Evolutionary conservation across 2,113 vertebrate species (phyloP), one percentile per base, ranked within the genome.

Genomic region (Pluvialis apricaria): DNA sequence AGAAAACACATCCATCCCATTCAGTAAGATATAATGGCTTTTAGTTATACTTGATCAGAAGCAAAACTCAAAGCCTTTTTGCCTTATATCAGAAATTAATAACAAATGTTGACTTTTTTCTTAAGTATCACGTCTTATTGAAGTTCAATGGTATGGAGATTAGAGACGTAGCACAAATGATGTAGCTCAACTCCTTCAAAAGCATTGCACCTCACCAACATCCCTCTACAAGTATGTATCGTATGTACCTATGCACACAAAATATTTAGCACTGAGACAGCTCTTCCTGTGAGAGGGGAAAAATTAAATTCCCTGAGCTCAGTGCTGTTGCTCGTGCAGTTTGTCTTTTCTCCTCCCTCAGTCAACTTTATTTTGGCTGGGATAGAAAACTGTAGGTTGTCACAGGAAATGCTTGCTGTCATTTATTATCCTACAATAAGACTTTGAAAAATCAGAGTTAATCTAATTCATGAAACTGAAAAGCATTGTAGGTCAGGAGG

Each of bases 261-360:
- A 93, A 65, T 82, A 31, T 90, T 86, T 38, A 88, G 92, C 87
- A 70, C 91, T 92, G 93, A 85, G 85, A 94, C 71, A 86, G 34
- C 62, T 90, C 93, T 94, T 86, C 71, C 82, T 36, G 52, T 80
- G 88, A 77, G 80, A 86, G 68, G 62, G 62, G 92, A 36, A 65
- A 62, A 85, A 82, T 79, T 58, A 31, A 92, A 90, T 91, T 91
- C 82, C 52, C 70, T 18, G 36, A 69, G 90, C 88, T 93, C 79
- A 31, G 3, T 0, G 8, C 52, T 61, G 52, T 58, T 80, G 52
- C 69, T 86, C 1, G 1, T 71, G 84, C 66, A 69, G 87, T 85
- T 92, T 87, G 57, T 82, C 73, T 92, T 95, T 87, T 45, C 66
- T 82, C 64, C 65, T 87, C 47, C 81, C 65, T 91, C 78, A 42